Evolutionary conservation across 2,797 vertebrate genomes (phyloP), one percentile per base, ranked within the genome.

Genomic region (Linurgus olivaceus): DNA sequence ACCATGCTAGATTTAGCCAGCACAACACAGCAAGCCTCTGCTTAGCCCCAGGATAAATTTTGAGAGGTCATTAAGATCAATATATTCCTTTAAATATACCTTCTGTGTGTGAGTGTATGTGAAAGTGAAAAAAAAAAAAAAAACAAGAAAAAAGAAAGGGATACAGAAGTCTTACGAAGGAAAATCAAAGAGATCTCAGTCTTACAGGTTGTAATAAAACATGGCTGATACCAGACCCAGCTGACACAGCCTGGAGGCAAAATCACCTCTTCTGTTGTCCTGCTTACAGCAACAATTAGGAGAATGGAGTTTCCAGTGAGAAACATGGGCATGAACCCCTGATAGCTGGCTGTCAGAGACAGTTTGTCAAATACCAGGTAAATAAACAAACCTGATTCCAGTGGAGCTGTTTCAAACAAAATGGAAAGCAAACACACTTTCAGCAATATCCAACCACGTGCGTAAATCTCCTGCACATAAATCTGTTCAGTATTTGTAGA

Each of bases 41-140:
- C 95, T 97, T 96, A 97, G 95, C 94, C 93, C 50, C 78, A 58
- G 92, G 95, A 96, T 94, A 92, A 88, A 95, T 91, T 95, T 85
- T 72, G 74, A 91, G 93, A 91, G 82, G 79, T 94, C 83, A 75
- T 94, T 78, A 88, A 81, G 93, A 95, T 96, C 88, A 93, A 84
- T 44, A 35, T 78, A 90, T 71, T 86, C 81, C 33, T 94, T 95
- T 93, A 81, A 88, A 80, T 57, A 37, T 82, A 82, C 40, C 42
- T 65, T 82, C 4, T 76, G 21, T 71, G 42, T 85, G 54, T 66
- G 58, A 93, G 17, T 83, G 21, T 62, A 62, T 70, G 55, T 85
- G 57, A 67, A 82, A 91, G 21, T 48, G 62, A 18, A 5, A 45
- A 23, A 70, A 52, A 19, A 9, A 11, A 5, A 40, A 40, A 40